Percentiles rank a stretch among this genome's conserved stretches.
These are phyloP conservation scores for Tyrannus savana DNA, from an alignment of 2,113 vertebrate genomes.

Conservation along the genomic window DNA sequence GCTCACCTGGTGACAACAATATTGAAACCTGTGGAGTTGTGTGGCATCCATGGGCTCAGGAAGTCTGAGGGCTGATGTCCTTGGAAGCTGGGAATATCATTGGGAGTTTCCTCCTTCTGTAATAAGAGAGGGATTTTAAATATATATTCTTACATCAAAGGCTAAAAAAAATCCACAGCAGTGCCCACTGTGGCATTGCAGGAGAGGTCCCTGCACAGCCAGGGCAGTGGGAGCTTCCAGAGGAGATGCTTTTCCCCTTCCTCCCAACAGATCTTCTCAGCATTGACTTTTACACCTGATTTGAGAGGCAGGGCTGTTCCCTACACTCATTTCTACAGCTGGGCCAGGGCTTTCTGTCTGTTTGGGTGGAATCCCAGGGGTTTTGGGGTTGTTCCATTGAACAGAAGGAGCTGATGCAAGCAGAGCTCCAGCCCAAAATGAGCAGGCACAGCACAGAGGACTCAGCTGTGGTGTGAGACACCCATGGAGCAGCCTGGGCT, in stretches of 20 bases:
- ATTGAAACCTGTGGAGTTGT: neutral
- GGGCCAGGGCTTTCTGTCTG: neutral
- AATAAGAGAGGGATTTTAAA: neutral
- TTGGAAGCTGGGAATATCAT: neutral
- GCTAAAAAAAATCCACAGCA: neutral
- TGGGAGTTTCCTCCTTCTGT: rapidly evolving
- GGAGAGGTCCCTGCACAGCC: neutral
- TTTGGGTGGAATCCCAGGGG: neutral
- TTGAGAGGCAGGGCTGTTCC: neutral
- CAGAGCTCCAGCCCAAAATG: neutral
- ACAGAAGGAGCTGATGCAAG: neutral
- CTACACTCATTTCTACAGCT: neutral
- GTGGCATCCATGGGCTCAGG: rapidly evolving
- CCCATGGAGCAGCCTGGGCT: neutral
- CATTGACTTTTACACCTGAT: neutral
- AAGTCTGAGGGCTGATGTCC: neutral
- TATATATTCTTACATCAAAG: neutral
- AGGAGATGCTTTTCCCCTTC: neutral
- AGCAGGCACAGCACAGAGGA: neutral
- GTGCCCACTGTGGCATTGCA: rapidly evolving
- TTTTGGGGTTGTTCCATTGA: neutral
- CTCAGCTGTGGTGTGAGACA: neutral
- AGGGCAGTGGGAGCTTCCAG: neutral
- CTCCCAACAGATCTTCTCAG: neutral
- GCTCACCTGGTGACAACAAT: neutral